Conservation (phyloP, 2,113 vertebrate species). For the Pogona vitticeps region DNA sequence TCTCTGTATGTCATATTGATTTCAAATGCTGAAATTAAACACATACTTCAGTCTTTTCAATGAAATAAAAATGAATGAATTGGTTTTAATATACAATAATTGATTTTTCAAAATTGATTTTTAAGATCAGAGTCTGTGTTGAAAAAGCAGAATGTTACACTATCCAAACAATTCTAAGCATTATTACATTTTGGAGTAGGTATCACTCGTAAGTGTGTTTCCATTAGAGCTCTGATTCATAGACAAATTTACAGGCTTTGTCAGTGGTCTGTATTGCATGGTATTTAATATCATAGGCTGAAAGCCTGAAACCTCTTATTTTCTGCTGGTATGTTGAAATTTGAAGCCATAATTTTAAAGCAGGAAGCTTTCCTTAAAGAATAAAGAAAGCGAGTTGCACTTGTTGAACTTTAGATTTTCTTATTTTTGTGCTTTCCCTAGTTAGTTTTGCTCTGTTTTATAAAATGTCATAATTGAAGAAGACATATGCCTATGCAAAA, state of each 20-base stretch:
- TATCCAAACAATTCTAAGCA: neutral
- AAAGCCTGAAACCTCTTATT: constrained; percentile 42
- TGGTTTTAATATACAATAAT: neutral
- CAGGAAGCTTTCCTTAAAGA: constrained; percentile 2
- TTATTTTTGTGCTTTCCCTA: neutral
- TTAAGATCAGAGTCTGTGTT: neutral
- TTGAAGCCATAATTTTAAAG: constrained; percentile 37
- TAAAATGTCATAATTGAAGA: neutral
- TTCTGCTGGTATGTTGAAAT: constrained; percentile 28
- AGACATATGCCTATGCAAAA: neutral
- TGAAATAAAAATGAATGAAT: neutral
- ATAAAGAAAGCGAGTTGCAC: neutral
- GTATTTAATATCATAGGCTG: constrained; percentile 41
- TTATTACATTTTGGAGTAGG: neutral
- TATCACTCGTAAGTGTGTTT: neutral
- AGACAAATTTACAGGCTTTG: constrained; percentile 29
- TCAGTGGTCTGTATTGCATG: constrained; percentile 7
- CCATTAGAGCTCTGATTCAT: constrained; percentile 12
- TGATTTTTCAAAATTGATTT: neutral
- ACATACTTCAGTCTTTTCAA: neutral
- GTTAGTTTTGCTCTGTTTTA: neutral
- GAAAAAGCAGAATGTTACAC: neutral
- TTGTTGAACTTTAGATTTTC: constrained; percentile 2
- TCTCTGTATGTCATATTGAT: neutral
- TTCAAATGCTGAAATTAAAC: neutral